These are phyloP conservation scores for Orchesella flavescens DNA, from an alignment of 2,888 invertebrate species.

Conservation along the genomic window DNA sequence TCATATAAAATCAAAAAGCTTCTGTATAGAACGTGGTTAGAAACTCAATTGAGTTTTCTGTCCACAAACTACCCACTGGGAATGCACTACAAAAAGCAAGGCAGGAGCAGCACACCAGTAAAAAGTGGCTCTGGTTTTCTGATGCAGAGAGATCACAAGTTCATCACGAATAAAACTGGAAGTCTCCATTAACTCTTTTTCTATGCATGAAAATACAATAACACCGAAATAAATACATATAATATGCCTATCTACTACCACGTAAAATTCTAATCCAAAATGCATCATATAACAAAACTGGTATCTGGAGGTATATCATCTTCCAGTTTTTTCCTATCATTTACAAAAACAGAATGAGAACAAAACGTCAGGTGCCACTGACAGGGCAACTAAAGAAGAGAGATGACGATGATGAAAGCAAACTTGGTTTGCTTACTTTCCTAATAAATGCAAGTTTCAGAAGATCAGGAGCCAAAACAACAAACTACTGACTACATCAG, in stretches of 20 bases:
- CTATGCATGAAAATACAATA: not conserved
- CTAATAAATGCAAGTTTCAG: not conserved
- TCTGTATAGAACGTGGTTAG: conserved; percentile 66
- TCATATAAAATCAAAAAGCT: conserved; percentile 44
- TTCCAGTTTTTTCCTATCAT: conserved; percentile 19
- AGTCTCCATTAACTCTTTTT: not conserved
- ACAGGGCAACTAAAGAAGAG: conserved; percentile 11
- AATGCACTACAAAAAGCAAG: not conserved
- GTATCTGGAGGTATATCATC: conserved; percentile 16
- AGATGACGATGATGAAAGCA: conserved; percentile 8
- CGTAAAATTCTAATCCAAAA: not conserved
- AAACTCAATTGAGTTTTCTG: conserved; percentile 59
- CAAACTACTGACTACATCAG: not conserved
- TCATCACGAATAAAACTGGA: conserved; percentile 26
- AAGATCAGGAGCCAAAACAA: not conserved
- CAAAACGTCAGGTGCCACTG: conserved; percentile 52
- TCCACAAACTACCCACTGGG: not conserved
- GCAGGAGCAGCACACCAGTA: not conserved
- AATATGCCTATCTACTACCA: not conserved
- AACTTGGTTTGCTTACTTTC: conserved; percentile 30
- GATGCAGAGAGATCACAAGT: not conserved
- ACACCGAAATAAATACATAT: not conserved
- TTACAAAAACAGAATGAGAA: conserved; percentile 34
- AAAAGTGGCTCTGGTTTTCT: conserved; percentile 21
- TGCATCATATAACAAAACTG: conserved; percentile 30